Evolutionary conservation across 2,113 vertebrate genomes (phyloP).

Genomic region (Coreoperca whiteheadi): DNA sequence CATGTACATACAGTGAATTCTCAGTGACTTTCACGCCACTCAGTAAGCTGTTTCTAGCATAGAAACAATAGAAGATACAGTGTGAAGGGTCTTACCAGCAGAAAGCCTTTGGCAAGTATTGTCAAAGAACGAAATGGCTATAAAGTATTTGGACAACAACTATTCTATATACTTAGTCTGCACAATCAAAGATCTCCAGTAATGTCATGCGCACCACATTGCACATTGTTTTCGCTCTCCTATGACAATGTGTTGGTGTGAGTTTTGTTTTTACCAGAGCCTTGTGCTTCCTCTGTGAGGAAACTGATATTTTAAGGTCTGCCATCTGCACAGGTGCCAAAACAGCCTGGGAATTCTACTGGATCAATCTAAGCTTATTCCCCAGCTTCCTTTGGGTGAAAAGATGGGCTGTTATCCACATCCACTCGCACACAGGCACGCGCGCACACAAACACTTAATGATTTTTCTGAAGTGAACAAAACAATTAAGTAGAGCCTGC

Average conservation of each 20-base stretch:
- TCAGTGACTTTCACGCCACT: not conserved
- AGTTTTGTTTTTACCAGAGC: slow-evolving; percentile 60
- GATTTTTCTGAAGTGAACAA: slow-evolving; percentile 80
- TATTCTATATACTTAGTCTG: not conserved
- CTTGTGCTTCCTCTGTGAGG: slow-evolving; percentile 60
- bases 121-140: not conserved
- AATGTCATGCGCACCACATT: slow-evolving; percentile 7
- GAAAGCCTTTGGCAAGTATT: not conserved
- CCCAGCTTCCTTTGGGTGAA: slow-evolving; percentile 59
- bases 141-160: not conserved
- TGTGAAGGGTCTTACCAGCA: not conserved
- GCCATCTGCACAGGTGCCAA: slow-evolving; percentile 80
- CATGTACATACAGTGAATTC: not conserved
- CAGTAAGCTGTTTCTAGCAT: not conserved
- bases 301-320: slow-evolving; percentile 80
- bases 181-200: not conserved
- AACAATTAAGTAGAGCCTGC: slow-evolving; percentile 81
- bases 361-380: slow-evolving; percentile 79
- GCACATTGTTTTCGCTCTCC: slow-evolving; percentile 34
- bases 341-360: slow-evolving; percentile 65
- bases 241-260: slow-evolving; percentile 57
- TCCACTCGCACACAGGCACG: slow-evolving; percentile 31
- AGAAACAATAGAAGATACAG: not conserved
- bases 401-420: slow-evolving; percentile 39
- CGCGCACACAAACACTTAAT: slow-evolving; percentile 64